Percentiles rank a stretch among this genome's conserved stretches.
phyloP scores from a whole-genome alignment of 2,797 vertebrate species.

The Gambusia yucatana region DNA sequence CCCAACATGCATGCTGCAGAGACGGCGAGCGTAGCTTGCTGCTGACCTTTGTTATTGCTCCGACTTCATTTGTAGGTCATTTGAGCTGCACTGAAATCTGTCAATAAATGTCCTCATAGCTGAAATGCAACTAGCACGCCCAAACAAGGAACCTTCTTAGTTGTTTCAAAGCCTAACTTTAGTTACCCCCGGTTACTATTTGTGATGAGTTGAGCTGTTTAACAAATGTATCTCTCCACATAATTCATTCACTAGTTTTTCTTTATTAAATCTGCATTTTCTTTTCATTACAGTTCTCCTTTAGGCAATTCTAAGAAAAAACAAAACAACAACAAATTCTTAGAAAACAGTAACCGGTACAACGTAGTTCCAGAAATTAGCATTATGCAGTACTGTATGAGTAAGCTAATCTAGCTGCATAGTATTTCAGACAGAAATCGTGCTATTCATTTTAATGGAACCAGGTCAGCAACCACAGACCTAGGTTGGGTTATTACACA shows the following conservation, averaged over 20 bases:
- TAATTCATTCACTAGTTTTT: background rate
- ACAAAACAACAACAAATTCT: background rate
- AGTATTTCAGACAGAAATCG: conserved; percentile 10
- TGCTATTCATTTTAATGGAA: conserved; percentile 1
- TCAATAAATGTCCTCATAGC: background rate
- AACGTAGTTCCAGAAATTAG: background rate
- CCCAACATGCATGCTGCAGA: background rate
- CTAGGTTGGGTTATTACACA: background rate
- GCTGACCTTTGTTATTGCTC: background rate
- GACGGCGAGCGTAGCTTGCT: background rate
- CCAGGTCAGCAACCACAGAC: background rate
- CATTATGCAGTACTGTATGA: background rate
- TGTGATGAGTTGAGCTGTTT: background rate
- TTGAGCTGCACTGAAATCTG: background rate
- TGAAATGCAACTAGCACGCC: background rate
- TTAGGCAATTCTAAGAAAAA: background rate
- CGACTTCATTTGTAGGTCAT: background rate
- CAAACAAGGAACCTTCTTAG: background rate
- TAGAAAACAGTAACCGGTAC: background rate
- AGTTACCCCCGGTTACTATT: background rate
- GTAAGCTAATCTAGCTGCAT: conserved; percentile 1
- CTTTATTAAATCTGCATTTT: background rate
- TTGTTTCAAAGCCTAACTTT: background rate
- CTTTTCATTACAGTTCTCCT: background rate
- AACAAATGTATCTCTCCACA: background rate